phyloP scores from a whole-genome alignment of 2,113 vertebrate species.

The Pteruthius melanotis region DNA sequence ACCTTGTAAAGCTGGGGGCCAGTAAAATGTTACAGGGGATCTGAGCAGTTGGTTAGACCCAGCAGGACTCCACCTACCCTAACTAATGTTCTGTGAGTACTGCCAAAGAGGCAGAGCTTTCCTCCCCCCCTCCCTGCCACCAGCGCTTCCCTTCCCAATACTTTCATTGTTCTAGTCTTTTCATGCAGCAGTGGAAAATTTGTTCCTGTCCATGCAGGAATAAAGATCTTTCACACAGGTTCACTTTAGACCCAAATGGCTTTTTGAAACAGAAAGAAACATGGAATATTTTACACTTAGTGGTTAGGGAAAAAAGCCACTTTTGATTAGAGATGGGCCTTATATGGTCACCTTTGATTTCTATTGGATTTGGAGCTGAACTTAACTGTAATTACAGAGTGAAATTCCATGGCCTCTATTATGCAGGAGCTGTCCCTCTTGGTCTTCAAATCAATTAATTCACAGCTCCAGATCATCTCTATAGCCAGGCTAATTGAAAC shows the following conservation, averaged over 20 bases:
- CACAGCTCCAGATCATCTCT: slow-evolving; percentile 30
- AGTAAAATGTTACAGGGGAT: slow-evolving; percentile 3
- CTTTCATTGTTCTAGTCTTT: slow-evolving; percentile 46
- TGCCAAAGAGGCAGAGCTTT: slow-evolving; percentile 33
- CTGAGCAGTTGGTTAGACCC: slow-evolving; percentile 51
- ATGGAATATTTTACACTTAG: background rate
- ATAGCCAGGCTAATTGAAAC: slow-evolving; percentile 39
- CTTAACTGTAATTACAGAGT: slow-evolving; percentile 37
- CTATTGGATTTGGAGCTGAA: slow-evolving; percentile 29
- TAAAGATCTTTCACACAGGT: slow-evolving; percentile 30
- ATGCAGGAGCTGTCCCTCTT: slow-evolving; percentile 32
- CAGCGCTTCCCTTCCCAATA: background rate
- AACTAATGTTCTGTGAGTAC: slow-evolving; percentile 40
- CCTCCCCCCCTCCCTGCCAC: background rate
- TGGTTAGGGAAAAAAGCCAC: background rate
- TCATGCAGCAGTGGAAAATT: slow-evolving; percentile 44
- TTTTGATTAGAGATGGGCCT: slow-evolving; percentile 27
- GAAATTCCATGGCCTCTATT: slow-evolving; percentile 42
- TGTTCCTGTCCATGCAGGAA: background rate
- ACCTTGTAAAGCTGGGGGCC: background rate
- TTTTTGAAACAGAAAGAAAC: slow-evolving; percentile 15
- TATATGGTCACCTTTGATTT: slow-evolving; percentile 49
- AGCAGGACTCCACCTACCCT: slow-evolving; percentile 45
- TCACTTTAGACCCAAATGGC: slow-evolving; percentile 35
- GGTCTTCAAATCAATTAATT: slow-evolving; percentile 53